phyloP scores from a whole-genome alignment of 1,140 invertebrate genomes.

The Tetragnatha versicolor region DNA sequence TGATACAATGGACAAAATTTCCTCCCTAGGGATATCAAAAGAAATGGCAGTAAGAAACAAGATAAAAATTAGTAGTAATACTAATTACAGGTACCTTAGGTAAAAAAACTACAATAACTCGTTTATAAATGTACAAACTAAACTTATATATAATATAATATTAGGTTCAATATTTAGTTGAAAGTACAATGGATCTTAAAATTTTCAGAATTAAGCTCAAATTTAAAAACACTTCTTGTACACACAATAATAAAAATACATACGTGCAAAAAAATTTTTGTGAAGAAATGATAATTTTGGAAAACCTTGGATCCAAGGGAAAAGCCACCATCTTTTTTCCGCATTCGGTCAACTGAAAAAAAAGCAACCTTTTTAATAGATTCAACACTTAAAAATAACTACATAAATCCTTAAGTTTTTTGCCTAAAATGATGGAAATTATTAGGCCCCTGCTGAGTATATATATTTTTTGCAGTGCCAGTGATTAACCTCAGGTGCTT shows the following conservation, averaged over 20 bases:
- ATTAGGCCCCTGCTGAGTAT: too few species aligned
- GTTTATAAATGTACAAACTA: background rate
- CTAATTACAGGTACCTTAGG: background rate
- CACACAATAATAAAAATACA: constrained; percentile 58
- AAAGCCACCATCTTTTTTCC: constrained; percentile 89
- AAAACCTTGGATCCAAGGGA: constrained; percentile 89
- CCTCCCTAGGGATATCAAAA: constrained; percentile 70
- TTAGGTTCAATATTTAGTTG: background rate
- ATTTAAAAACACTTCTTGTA: background rate
- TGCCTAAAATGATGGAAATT: too few species aligned
- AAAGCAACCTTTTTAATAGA: too few species aligned
- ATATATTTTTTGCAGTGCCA: too few species aligned
- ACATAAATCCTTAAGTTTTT: too few species aligned
- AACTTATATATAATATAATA: background rate
- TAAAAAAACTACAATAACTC: background rate
- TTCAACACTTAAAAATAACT: too few species aligned
- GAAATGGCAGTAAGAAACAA: background rate
- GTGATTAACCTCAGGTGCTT: too few species aligned
- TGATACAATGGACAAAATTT: constrained; percentile 77
- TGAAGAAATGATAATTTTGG: constrained; percentile 82
- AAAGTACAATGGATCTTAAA: background rate
- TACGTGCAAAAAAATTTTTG: constrained; percentile 79
- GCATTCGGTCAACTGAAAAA: constrained; percentile 73
- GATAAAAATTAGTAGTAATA: background rate
- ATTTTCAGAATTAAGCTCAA: background rate